phyloP scores from a whole-genome alignment of 2,888 invertebrate species.

The Hermaeophaga mercurialis region DNA sequence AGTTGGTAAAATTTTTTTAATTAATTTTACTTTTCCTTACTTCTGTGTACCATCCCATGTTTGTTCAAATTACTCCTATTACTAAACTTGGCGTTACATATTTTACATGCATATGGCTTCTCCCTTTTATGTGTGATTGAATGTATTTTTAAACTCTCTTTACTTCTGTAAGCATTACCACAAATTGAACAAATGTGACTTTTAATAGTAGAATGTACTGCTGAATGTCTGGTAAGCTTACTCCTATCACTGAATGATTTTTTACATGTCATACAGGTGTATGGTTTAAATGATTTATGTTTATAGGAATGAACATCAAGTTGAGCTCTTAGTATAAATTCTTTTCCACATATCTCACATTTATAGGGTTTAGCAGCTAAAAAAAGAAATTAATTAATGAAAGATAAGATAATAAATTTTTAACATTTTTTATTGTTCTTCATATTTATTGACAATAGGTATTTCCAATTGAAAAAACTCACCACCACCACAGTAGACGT shows the following conservation, averaged over 20 bases:
- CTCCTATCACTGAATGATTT: constrained; percentile 72
- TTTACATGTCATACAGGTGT: constrained; percentile 66
- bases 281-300: constrained; percentile 67
- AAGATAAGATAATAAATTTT: too few relatives aligned
- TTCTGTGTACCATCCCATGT: constrained; percentile 66
- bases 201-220: constrained; percentile 63
- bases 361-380: constrained; percentile 58
- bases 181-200: constrained; percentile 66
- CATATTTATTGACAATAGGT: background rate
- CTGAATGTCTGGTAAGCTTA: constrained; percentile 73
- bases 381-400: constrained; percentile 16
- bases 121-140: constrained; percentile 66
- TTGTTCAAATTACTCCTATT: constrained; percentile 72
- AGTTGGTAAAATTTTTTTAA: background rate
- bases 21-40: constrained; percentile 48
- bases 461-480: constrained; percentile 34
- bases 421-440: too few relatives aligned
- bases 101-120: constrained; percentile 65
- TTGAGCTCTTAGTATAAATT: constrained; percentile 73
- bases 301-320: constrained; percentile 73
- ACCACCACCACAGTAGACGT: constrained; percentile 66
- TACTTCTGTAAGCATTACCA: constrained; percentile 65
- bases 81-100: constrained; percentile 65
- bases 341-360: constrained; percentile 62
- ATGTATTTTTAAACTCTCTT: constrained; percentile 66